A percentile compares a stretch with the other conserved stretches of the same genome.
phyloP scores from a whole-genome alignment of 1,140 invertebrate species.

The Brachionus paranguensis region DNA sequence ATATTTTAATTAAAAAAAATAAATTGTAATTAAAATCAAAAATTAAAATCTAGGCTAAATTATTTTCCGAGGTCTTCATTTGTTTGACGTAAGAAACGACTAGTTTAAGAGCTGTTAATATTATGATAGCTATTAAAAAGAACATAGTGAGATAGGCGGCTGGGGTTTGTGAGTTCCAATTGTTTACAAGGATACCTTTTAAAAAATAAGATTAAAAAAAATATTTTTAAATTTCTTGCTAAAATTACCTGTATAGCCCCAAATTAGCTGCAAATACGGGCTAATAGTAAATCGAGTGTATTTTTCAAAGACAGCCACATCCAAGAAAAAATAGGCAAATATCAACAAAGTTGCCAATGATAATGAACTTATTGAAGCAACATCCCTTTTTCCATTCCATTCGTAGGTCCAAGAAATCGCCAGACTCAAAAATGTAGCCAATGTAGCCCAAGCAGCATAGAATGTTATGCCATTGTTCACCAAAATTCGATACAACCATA shows the following conservation, averaged over 20 bases:
- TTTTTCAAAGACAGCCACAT: background rate
- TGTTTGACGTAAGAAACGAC: background rate
- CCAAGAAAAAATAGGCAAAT: background rate
- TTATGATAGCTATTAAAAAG: background rate
- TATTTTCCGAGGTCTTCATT: background rate
- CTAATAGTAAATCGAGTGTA: background rate
- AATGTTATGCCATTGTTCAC: slow-evolving; percentile 51
- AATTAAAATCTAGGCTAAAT: background rate
- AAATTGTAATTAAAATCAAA: too few species aligned
- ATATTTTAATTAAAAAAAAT: too few species aligned
- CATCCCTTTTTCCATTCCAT: background rate
- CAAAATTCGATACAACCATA: slow-evolving; percentile 48
- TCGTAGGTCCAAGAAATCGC: slow-evolving; percentile 44
- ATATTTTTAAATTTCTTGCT: background rate
- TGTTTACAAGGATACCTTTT: background rate
- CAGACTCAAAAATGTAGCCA: slow-evolving; percentile 48
- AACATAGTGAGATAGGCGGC: background rate
- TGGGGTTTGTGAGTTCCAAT: background rate
- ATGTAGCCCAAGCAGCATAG: slow-evolving; percentile 48
- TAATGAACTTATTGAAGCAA: background rate
- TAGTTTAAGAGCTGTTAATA: background rate
- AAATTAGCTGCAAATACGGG: background rate
- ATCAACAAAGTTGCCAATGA: background rate
- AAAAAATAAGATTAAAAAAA: background rate
- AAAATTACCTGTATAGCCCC: background rate